Percentiles rank a stretch among this genome's conserved stretches.
Conservation (phyloP, 2,797 vertebrate genomes). For the Trachops cirrhosus region DNA sequence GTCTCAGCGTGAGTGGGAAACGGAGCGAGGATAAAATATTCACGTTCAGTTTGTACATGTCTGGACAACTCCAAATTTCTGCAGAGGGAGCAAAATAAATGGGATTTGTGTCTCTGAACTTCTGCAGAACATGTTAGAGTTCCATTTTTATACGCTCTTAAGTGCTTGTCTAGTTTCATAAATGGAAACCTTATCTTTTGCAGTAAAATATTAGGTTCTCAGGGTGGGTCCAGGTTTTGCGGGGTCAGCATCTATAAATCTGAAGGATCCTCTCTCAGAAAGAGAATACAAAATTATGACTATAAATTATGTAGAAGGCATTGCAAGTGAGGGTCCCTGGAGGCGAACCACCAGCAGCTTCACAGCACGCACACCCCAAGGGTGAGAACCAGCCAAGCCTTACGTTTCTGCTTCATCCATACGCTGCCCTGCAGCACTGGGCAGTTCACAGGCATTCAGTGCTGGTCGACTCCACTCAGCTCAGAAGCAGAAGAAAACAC, state of each 20-base stretch:
- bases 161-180: neutral
- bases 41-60: neutral
- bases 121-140: neutral
- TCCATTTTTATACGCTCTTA: neutral
- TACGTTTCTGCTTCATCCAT: neutral
- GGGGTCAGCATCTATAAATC: neutral
- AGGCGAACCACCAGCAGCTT: neutral
- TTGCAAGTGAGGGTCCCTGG: neutral
- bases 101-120: neutral
- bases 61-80: slow-evolving; percentile 38
- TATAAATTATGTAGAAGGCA: neutral
- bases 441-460: neutral
- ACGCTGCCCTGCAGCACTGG: neutral
- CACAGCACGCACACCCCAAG: neutral
- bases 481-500: slow-evolving; percentile 18
- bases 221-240: neutral
- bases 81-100: slow-evolving; percentile 9
- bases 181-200: neutral
- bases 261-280: neutral
- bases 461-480: neutral
- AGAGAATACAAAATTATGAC: neutral
- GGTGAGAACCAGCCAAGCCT: neutral
- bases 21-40: neutral
- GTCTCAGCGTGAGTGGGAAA: neutral
- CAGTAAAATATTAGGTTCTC: slow-evolving; percentile 11